Evolutionary conservation across 2,888 invertebrate genomes (phyloP), one percentile per base, ranked within the genome.

Genomic region (Dione vanillae): DNA sequence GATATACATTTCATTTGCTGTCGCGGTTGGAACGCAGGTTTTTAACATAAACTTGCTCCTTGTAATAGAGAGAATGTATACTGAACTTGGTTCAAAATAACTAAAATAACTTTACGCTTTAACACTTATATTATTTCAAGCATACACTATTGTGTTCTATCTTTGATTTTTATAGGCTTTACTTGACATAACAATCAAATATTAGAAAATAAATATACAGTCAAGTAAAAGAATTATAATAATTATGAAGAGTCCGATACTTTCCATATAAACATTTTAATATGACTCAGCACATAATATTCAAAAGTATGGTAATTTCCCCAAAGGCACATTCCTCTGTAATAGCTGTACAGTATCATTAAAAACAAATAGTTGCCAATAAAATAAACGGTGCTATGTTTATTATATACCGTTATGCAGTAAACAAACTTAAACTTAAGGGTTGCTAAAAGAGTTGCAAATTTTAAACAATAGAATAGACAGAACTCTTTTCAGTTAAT

Each of bases 311-410:
- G 10, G 7, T 27, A 61, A 61, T 27, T 27, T 61, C 35, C 14
- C 43, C 41, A 47, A 37, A 47, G 37, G 20, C 0, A 65, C 43
- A 58, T 61, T 71, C 40, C 40, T 52, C 65, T 59, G 69, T 64
- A 66, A 54, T 43, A 58, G 67, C 64, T 35, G 49, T 66, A 70
- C 64, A 20, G 49, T 66, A 70, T 65, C 64, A 62, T 73, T 66
- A 56, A 67, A 67, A 64, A 69, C 67, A 70, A 76, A 75, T 74
- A 72, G 69, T 73, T 71, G 71, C 71, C 68, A 77, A 77, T 76
- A 76, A 77, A 74, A 59, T 54, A 74, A 78, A 83, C 80, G 77
- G 80, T 77, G 79, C 84, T 83, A 80, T 76, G 77, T 86, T 87
- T 87, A 85, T 84, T 81, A 75, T 78, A 67, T 20, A 62, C 73